phyloP scores from a whole-genome alignment of 2,888 invertebrate genomes.

The Lasioglossum lativentre region DNA sequence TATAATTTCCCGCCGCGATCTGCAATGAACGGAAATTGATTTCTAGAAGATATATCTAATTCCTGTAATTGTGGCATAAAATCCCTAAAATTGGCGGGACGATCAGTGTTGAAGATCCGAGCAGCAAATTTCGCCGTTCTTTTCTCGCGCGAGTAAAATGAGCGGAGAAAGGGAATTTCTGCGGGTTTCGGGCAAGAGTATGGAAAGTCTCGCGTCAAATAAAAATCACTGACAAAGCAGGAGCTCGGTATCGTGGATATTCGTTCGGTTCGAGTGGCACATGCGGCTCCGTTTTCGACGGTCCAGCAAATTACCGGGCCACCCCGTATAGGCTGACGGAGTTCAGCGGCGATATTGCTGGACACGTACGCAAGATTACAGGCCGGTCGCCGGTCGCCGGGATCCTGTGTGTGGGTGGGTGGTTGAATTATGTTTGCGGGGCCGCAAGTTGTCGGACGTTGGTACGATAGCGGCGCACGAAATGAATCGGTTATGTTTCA shows the following conservation, averaged over 20 bases:
- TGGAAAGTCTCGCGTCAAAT: background rate
- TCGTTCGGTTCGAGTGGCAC: background rate
- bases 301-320: background rate
- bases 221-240: slow-evolving; percentile 8
- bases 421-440: slow-evolving; percentile 58
- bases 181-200: background rate
- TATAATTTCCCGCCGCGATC: background rate
- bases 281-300: background rate
- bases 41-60: background rate
- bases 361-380: slow-evolving; percentile 57
- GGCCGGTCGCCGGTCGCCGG: background rate
- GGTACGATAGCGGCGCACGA: slow-evolving; percentile 48
- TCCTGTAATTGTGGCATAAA: background rate
- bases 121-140: no score
- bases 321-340: slow-evolving; percentile 12
- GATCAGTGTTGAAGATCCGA: no score
- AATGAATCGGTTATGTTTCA: slow-evolving; percentile 65
- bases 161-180: background rate
- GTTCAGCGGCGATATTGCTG: slow-evolving; percentile 42
- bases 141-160: background rate
- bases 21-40: background rate
- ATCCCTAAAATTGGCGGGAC: no score
- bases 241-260: background rate
- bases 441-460: slow-evolving; percentile 50
- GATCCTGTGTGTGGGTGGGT: slow-evolving; percentile 18